Base-by-base conservation (phyloP, 2,797 vertebrate genomes). In the Pygocentrus nattereri region DNA sequence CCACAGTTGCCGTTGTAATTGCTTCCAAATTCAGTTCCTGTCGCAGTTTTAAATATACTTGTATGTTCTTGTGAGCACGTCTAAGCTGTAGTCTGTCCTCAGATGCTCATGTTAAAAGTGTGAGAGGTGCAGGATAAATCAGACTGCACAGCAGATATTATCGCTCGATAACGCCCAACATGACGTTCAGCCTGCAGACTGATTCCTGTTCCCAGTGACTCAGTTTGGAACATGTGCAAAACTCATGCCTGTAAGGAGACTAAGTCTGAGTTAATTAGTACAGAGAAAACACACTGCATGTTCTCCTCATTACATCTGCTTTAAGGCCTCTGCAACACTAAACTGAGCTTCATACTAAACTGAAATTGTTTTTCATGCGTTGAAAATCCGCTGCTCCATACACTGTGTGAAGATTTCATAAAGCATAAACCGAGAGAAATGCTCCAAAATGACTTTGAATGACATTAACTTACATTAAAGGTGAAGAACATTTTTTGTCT, bases 1-100 rank as follows among this genome's bases (percentile, higher is more conserved):
- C 88, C 85, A 80, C 88, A 85, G 79, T 81, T 82, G 84, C 80
- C 62, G 73, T 85, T 80, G 74, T 88, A 84, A 88, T 86, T 88
- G 84, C 83, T 86, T 86, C 81, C 86, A 88, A 87, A 86, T 85
- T 84, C 84, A 82, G 82, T 84, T 83, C 41, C 76, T 72, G 79
- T 76, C 78, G 78, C 58, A 71, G 69, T 79, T 81, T 82, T 76
- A 81, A 81, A 82, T 86, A 79, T 62, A 81, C 79, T 83, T 80
- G 83, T 76, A 82, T 82, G 62, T 83, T 87, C 67, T 62, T 82
- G 70, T 79, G 70, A 83, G 56, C 47, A 41, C 5, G 52, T 25
- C 31, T 52, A 30, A 2, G 49, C 49, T 30, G 3, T 13, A 76
- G 19, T 1, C 30, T 6, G 31, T 23, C 27, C 30, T 76, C 16